A percentile compares a stretch with the other conserved stretches of the same genome.
phyloP scores from a whole-genome alignment of 2,888 invertebrate species.

The Apamea epomidion region DNA sequence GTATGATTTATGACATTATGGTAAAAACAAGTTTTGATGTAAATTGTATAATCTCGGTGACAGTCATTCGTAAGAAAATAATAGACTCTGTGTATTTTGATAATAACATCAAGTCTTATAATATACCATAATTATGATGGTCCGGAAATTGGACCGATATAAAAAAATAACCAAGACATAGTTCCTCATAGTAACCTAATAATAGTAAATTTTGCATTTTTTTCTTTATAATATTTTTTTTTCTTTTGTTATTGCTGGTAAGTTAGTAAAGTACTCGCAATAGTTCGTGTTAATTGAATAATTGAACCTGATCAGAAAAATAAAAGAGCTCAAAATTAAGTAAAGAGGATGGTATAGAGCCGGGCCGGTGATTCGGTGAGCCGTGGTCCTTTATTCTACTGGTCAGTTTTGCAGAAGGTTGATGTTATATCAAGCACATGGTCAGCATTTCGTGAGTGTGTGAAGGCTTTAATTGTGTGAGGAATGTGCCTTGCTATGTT shows the following conservation, averaged over 20 bases:
- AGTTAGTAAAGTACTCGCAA: slow-evolving; percentile 87
- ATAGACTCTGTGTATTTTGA: slow-evolving; percentile 88
- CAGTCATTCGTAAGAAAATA: slow-evolving; percentile 73
- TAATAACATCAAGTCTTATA: slow-evolving; percentile 84
- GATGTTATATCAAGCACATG: slow-evolving; percentile 88
- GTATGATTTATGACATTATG: slow-evolving; percentile 63
- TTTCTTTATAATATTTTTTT: slow-evolving; percentile 85
- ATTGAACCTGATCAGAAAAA: slow-evolving; percentile 72
- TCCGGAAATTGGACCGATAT: slow-evolving; percentile 77
- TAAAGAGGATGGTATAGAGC: slow-evolving; percentile 1
- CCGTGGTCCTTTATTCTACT: slow-evolving; percentile 71
- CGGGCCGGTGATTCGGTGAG: slow-evolving; percentile 50
- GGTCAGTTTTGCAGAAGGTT: slow-evolving; percentile 79
- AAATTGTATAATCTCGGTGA: slow-evolving; percentile 82
- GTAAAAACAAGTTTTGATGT: slow-evolving; percentile 62
- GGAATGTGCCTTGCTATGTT: slow-evolving; percentile 91
- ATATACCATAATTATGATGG: slow-evolving; percentile 73
- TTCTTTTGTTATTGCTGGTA: slow-evolving; percentile 86
- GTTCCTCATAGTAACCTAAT: slow-evolving; percentile 91
- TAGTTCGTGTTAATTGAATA: slow-evolving; percentile 75
- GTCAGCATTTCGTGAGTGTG: slow-evolving; percentile 82
- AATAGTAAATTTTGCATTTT: slow-evolving; percentile 89
- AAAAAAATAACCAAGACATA: slow-evolving; percentile 87
- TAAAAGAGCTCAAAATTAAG: slow-evolving; percentile 58
- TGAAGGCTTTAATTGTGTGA: slow-evolving; percentile 89